A percentile compares a stretch with the other conserved stretches of the same genome.
Conservation (phyloP, 2,888 invertebrate genomes). For the Saturnia japonica region DNA sequence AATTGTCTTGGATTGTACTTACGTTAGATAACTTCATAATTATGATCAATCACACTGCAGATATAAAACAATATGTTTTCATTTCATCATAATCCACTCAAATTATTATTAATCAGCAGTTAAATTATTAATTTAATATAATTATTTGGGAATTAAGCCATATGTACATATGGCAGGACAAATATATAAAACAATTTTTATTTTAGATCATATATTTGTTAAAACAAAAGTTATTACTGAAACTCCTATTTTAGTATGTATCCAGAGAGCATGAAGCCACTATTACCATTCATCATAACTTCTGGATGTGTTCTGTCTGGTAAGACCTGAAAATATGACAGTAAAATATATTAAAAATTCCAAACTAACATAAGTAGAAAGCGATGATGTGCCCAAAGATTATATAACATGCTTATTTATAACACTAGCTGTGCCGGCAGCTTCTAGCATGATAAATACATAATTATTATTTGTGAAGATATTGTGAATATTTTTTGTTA, state of each 20-base stretch:
- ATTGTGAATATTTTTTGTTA: too few species aligned
- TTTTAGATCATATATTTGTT: neutral
- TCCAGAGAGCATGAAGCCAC: conserved; percentile 94
- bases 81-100: neutral
- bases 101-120: neutral
- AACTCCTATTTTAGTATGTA: conserved; percentile 70
- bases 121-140: neutral
- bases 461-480: too few species aligned
- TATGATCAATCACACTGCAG: neutral
- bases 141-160: neutral
- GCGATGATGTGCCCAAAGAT: neutral
- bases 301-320: conserved; percentile 97
- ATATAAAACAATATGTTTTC: neutral
- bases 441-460: too few species aligned
- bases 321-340: conserved; percentile 74
- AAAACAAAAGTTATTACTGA: neutral
- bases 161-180: too few species aligned
- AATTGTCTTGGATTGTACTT: neutral
- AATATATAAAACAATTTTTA: conserved; percentile 15
- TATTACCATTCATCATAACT: conserved; percentile 93
- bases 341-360: neutral
- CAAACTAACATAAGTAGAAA: too few species aligned
- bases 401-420: too few species aligned
- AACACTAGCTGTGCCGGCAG: too few species aligned
- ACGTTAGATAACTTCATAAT: neutral